Percentiles rank a stretch among this genome's conserved stretches.
Evolutionary conservation across 2,797 vertebrate species (phyloP).

Genomic region (Amniataba percoides): DNA sequence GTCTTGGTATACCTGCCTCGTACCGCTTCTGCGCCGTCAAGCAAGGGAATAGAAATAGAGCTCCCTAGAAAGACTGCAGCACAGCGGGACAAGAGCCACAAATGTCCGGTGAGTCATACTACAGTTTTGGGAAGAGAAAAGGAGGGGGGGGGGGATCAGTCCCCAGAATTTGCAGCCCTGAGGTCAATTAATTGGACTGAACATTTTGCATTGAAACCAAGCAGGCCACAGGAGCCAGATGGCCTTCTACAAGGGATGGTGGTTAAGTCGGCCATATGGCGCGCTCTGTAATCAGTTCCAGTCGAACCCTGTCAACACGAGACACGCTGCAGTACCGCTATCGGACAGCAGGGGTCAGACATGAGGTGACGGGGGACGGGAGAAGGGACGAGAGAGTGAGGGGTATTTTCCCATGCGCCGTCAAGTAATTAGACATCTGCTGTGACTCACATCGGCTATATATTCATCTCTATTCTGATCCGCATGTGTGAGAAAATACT

Average conservation of each 20-base stretch:
- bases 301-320: slow-evolving; percentile 27
- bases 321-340: slow-evolving; percentile 36
- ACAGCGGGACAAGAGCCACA: slow-evolving; percentile 28
- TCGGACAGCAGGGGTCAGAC: slow-evolving; percentile 64
- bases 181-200: slow-evolving; percentile 65
- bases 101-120: slow-evolving; percentile 35
- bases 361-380: not conserved
- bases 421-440: slow-evolving; percentile 49
- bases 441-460: slow-evolving; percentile 42
- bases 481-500: slow-evolving; percentile 31
- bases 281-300: slow-evolving; percentile 64
- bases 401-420: slow-evolving; percentile 48
- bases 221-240: slow-evolving; percentile 73
- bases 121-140: slow-evolving; percentile 14
- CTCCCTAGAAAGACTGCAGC: slow-evolving; percentile 5
- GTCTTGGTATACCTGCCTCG: slow-evolving; percentile 33
- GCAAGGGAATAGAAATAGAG: slow-evolving; percentile 36
- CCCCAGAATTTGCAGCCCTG: slow-evolving; percentile 32
- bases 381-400: not conserved
- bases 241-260: slow-evolving; percentile 66
- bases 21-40: slow-evolving; percentile 3
- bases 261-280: slow-evolving; percentile 77
- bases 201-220: slow-evolving; percentile 54
- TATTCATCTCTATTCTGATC: slow-evolving; percentile 41
- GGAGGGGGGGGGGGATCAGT: slow-evolving; percentile 9